Base-by-base conservation (phyloP, 30 jellyfish, hydroid and myxozoan genomes). In the Cassiopea xamachana region DNA sequence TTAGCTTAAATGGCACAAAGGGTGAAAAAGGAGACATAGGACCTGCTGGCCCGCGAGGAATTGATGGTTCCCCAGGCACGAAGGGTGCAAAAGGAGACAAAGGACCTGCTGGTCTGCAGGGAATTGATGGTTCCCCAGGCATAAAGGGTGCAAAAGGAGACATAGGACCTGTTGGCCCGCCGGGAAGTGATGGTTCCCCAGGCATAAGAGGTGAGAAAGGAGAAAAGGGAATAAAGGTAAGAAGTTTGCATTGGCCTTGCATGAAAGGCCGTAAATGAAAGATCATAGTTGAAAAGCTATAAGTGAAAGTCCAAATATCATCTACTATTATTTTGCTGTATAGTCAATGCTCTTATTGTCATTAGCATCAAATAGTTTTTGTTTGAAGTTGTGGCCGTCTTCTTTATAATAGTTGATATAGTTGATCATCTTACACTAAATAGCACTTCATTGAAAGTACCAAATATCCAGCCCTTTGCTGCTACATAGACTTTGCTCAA, bases 1-100 rank as follows among this genome's bases (percentile, higher is more conserved):
- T n/a, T n/a, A n/a, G n/a, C n/a, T n/a, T 58, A 5, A 7, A 58
- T 58, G 94, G 94, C 1, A 83, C 68, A 39, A 55, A 50, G 72
- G 92, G 92, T 4, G 80, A 69, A 7, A 49, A 50, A 48, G 94
- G 89, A 46, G 18, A 19, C 5, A 73, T 76, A 67, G 95, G 95
- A 17, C 46, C 73, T 44, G 48, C 47, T 1, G 94, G 94, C 1
- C 78, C 78, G 1, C 69, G 39, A 16, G 94, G 94, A 60, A 19
- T 39, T 0, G 17, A 10, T 15, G 94, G 94, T 46, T 9, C 7
- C 46, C 58, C 43, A 1, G 94, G 94, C 17, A 76, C 2, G 2
- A 43, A 6, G 1, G 84, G 69, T 44, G 12, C 69, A 62, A 62
- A 17, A 27, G 14, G 14, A 3, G 55, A 10, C 51, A n/a, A 19